phyloP scores from a whole-genome alignment of 2,888 invertebrate genomes.

The Pasiphila rectangulata region DNA sequence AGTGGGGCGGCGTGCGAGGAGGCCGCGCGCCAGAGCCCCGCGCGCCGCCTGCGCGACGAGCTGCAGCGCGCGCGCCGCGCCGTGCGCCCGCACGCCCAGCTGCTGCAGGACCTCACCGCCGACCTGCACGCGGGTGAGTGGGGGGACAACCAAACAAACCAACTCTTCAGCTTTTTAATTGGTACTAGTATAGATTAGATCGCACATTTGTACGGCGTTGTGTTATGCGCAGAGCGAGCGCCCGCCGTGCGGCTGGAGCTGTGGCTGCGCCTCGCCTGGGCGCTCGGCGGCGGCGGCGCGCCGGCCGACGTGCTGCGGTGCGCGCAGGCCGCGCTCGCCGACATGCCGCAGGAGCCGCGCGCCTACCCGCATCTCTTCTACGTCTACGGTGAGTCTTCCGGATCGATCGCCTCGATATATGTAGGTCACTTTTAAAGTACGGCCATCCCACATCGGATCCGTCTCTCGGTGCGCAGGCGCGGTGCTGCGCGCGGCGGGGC shows the following conservation, averaged over 20 bases:
- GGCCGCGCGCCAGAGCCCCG: constrained; percentile 29
- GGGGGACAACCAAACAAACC: no score
- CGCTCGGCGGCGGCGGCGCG: constrained; percentile 29
- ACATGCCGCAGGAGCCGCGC: constrained; percentile 33
- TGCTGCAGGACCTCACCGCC: constrained; percentile 6
- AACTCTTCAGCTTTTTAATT: no score
- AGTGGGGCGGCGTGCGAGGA: constrained; percentile 16
- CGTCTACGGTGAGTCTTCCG: constrained; percentile 45
- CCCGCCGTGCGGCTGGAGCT: constrained; percentile 36
- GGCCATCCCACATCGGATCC: no score
- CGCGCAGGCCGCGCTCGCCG: constrained; percentile 37
- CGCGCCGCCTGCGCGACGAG: constrained; percentile 28
- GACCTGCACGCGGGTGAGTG: constrained; percentile 18
- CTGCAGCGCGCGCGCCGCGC: constrained; percentile 38
- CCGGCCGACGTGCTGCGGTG: constrained; percentile 34
- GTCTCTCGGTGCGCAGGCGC: constrained; percentile 34
- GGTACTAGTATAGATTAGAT: no score
- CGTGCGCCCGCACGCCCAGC: constrained; percentile 13
- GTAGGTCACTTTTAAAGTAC: no score
- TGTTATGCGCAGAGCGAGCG: constrained; percentile 25
- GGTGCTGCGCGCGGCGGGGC: constrained; percentile 83
- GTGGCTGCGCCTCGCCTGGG: constrained; percentile 48
- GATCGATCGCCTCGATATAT: no score
- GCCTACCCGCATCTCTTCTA: constrained; percentile 53
- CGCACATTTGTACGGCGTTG: no score